Evolutionary conservation across 2,888 invertebrate genomes (phyloP), one percentile per base, ranked within the genome.

Genomic region (Sesia bembeciformis): DNA sequence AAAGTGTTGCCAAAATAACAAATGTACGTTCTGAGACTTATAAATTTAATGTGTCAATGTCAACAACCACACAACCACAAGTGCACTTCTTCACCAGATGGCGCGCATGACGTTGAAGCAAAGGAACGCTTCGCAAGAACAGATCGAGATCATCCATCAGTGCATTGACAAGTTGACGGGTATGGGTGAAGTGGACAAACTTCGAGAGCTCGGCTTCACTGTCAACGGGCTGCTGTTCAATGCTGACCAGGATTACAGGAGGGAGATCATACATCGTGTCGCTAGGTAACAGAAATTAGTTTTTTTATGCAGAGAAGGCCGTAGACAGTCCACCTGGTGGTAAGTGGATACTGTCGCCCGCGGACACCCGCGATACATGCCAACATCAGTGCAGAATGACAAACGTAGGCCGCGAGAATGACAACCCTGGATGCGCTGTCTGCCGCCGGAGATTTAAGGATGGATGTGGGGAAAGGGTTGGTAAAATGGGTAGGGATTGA

Each of bases 211-310:
- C 42, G 86, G 85, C 1, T 60, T 77, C 61, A 57, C 55, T 51
- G 79, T 85, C 59, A 80, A 81, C 65, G 79, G 72, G 0, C 62
- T 77, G 39, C 67, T 85, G 56, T 88, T 83, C 66, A 70, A 76
- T 57, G 78, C 78, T 0, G 86, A 87, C 61, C 63, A 62, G 0
- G 84, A 85, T 52, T 88, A 88, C 59, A 65, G 84, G 3, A 60
- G 58, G 3, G 81, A 87, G 66, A 61, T 78, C 57, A 74, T 87
- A 4, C 72, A 74, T 49, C 60, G 82, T 2, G 66, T 85, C 0
- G 86, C 87, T 54, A 80, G 76, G 87, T 84, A n/a, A 51, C 23
- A 2, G 2, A 6, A 7, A 42, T 42, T 42, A 42, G 2, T 42
- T 42, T 42, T 42, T 42, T 7, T 23, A 23, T 23, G 2, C 1